A percentile compares a stretch with the other conserved stretches of the same genome.
Conservation (phyloP, 1,140 invertebrate species). For the Orussus abietinus region DNA sequence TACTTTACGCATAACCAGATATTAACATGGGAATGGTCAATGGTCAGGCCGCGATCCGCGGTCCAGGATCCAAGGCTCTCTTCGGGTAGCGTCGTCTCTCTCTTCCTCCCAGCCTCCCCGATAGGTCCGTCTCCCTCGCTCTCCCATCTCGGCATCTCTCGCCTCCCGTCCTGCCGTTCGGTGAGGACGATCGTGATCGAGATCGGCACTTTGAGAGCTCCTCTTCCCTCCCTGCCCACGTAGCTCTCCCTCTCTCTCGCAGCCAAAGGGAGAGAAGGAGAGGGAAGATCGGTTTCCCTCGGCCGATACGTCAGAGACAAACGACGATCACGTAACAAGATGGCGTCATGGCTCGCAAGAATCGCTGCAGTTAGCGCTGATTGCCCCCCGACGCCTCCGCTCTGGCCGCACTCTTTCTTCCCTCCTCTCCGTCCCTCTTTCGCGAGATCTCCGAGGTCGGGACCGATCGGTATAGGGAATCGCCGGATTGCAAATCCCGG, state of each 20-base stretch:
- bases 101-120: not conserved
- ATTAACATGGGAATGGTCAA: constrained; percentile 51
- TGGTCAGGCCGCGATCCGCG: constrained; percentile 14
- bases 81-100: too few relatives aligned
- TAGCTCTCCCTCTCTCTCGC: too few relatives aligned
- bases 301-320: constrained; percentile 33
- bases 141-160: too few relatives aligned
- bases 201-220: too few relatives aligned
- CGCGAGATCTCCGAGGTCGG: constrained; percentile 10
- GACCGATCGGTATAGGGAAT: constrained; percentile 20
- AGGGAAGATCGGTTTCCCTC: too few relatives aligned
- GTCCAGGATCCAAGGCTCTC: too few relatives aligned
- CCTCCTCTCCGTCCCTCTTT: not conserved
- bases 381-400: constrained; percentile 23
- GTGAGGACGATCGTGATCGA: too few relatives aligned
- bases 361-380: constrained; percentile 31
- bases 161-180: too few relatives aligned
- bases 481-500: constrained; percentile 17
- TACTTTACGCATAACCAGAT: constrained; percentile 51
- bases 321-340: constrained; percentile 39
- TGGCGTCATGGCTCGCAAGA: constrained; percentile 30
- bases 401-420: constrained; percentile 17
- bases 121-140: too few relatives aligned
- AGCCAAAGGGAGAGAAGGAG: too few relatives aligned
- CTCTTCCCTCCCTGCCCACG: too few relatives aligned